A percentile compares a stretch with the other conserved stretches of the same genome.
Conservation (phyloP, 1,140 invertebrate species). For the Microvelia longipes region DNA sequence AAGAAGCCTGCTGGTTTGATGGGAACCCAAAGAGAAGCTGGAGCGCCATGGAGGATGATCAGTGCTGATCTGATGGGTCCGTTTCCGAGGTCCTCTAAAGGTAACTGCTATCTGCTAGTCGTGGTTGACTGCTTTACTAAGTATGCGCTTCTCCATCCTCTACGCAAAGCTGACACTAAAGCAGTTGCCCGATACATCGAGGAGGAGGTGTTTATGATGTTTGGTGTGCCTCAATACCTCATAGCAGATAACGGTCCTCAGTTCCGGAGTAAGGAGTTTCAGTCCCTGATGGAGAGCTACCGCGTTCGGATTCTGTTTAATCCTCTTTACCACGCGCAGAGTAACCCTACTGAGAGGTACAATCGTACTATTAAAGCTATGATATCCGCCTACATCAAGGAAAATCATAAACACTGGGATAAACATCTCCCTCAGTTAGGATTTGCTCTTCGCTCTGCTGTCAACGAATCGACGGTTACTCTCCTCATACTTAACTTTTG, state of each 20-base stretch:
- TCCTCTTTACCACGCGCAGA: slow-evolving; percentile 20
- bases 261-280: background rate
- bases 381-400: background rate
- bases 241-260: background rate
- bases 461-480: background rate
- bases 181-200: background rate
- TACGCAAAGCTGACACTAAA: background rate
- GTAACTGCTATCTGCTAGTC: background rate
- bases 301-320: slow-evolving; percentile 1
- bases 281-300: background rate
- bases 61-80: slow-evolving; percentile 31
- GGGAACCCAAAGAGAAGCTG: background rate
- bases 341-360: background rate
- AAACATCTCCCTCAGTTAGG: background rate
- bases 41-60: slow-evolving; percentile 14
- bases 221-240: background rate
- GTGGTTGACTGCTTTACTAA: background rate
- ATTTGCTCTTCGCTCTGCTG: background rate
- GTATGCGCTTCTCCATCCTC: slow-evolving; percentile 20
- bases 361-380: background rate
- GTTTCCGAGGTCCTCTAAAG: slow-evolving; percentile 23
- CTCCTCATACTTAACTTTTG: background rate
- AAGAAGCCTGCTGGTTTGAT: slow-evolving; percentile 3
- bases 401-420: background rate
- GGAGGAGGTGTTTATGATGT: background rate